Evolutionary conservation across 2,113 vertebrate species (phyloP), one percentile per base, ranked within the genome.

Genomic region (Stigmatopora argus): DNA sequence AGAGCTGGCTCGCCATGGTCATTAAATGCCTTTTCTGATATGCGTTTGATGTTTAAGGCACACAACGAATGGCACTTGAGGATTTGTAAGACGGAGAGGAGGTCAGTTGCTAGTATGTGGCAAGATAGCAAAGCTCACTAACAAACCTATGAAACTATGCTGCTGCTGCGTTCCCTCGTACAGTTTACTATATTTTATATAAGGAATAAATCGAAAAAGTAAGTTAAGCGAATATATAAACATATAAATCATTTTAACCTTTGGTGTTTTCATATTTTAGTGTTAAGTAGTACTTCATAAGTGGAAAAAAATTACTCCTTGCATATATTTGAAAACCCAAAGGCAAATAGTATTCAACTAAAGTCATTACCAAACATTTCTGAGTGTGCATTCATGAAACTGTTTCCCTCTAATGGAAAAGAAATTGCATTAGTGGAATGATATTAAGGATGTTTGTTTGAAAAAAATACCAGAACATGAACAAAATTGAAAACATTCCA

Each of bases 401-500:
- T 13, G 51, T 64, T 52, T 18, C 21, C 59, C 41, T 13, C 19
- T n/a, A 41, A 41, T 41, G 41, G 41, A 59, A 38, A 59, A 45
- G 12, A 7, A 21, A 21, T 60, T 73, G 62, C 53, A 69, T 63
- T 38, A 64, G 41, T 53, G 52, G 55, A 72, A 67, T 59, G 67
- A 73, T 77, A 80, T 51, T 75, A 72, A 78, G 77, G 70, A 74
- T 83, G 79, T 87, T 86, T 87, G 84, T 85, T 79, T 78, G 75
- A 80, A 47, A 75, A 31, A 65, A 75, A 85, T 66, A 63, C 35
- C 51, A 58, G 73, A 78, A 84, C 64, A 83, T 38, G 75, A 60
- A 55, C 65, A 66, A 47, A 75, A 47, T 38, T 67, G 68, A 57
- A 74, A 64, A 74, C 75, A 73, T 51, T 70, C 66, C 74, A 62